Evolutionary conservation across 2,888 invertebrate genomes (phyloP), one percentile per base, ranked within the genome.

Genomic region (Pyrrhosoma nymphula): DNA sequence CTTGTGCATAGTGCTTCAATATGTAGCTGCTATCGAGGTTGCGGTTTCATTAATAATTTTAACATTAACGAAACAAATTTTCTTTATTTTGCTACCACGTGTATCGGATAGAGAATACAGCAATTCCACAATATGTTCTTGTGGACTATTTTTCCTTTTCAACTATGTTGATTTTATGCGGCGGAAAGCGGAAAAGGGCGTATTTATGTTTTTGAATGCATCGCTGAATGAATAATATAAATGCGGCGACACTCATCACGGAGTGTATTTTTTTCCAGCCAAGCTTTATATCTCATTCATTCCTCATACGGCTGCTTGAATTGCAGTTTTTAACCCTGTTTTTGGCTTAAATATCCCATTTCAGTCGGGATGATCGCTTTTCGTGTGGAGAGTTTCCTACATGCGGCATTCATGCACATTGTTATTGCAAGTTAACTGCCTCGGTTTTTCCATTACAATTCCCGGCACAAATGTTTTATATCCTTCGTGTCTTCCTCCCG

Each of bases 381-480:
- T 14, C 82, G 35, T 82, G 35, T 35, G 30, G 35, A 18, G 35
- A n/a, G 30, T 12, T 82, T 82, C 82, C 82, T 35, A 35, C 30
- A 35, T 82, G 69, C 69, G 82, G 35, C 35, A 35, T 82, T 26
- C 82, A 82, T 82, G 30, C 82, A 35, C 82, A 82, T 82, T 82
- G 82, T 82, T 35, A 35, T 82, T 35, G 82, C 82, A 82, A 35
- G 82, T 82, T 82, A 82, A 82, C 82, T 35, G 35, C 82, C 82
- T 82, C 82, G 82, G 82, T 82, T 82, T 82, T 82, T 82, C 30
- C 30, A 35, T 82, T 82, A 82, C 82, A 82, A 82, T 82, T 35
- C 82, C 82, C 30, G n/a, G 35, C 30, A 16, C 82, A 82, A 82
- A 82, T 82, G 35, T 82, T 82, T 69, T 69, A 69, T 69, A 69